Percentiles rank a stretch among this genome's conserved stretches.
Evolutionary conservation across 2,113 vertebrate genomes (phyloP).

Genomic region (Collichthys lucidus): DNA sequence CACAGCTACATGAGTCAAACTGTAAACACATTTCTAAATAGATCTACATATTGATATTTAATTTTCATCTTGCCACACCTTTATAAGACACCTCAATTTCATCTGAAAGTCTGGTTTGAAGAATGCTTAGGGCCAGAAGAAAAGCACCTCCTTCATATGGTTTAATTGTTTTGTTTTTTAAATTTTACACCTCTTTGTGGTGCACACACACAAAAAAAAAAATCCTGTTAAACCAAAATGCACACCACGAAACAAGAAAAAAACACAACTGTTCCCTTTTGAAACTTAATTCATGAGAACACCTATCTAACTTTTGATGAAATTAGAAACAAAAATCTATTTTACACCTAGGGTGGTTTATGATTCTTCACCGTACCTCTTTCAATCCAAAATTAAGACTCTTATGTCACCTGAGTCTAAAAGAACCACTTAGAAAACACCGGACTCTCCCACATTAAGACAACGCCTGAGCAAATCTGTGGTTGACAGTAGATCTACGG

Average conservation of each 20-base stretch:
- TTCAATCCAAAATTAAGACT: neutral
- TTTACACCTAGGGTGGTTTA: too few relatives aligned
- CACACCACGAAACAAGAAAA: too few relatives aligned
- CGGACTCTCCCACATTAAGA: neutral
- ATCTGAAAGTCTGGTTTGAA: too few relatives aligned
- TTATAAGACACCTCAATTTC: neutral
- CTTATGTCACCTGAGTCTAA: neutral
- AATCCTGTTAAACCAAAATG: too few relatives aligned
- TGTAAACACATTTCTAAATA: too few relatives aligned
- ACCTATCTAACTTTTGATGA: neutral
- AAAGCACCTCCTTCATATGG: neutral
- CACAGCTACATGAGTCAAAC: neutral
- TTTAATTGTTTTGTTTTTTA: neutral
- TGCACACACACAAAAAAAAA: too few relatives aligned
- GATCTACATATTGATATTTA: neutral
- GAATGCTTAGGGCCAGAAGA: neutral
- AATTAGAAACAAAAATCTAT: neutral
- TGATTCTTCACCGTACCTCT: too few relatives aligned
- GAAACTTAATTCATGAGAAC: too few relatives aligned
- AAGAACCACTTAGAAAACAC: neutral
- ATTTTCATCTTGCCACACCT: neutral
- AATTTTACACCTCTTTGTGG: too few relatives aligned
- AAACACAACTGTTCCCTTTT: too few relatives aligned
- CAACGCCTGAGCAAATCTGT: neutral
- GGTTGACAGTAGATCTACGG: neutral